Evolutionary conservation across 2,113 vertebrate species (phyloP), one percentile per base, ranked within the genome.

Genomic region (Numida meleagris): DNA sequence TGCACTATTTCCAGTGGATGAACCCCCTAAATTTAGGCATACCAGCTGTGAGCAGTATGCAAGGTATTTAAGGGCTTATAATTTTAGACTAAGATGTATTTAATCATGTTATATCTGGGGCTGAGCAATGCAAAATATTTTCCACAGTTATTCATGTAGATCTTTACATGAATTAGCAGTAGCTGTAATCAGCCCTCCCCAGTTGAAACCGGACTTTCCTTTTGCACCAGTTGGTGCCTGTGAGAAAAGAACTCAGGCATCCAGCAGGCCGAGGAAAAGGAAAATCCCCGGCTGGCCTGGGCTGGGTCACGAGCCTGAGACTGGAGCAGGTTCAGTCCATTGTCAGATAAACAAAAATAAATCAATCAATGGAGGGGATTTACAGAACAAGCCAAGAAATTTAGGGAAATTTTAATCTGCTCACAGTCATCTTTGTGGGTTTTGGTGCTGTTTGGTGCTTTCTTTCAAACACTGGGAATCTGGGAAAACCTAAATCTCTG

Each of bases 21-120:
- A 71, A 53, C 24, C 21, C 65, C 89, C 94, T 97, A 95, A 95
- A 96, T 97, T 96, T 97, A 96, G 93, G 6, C 23, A 13, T 34
- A 68, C 91, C 94, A 97, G 94, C 93, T 97, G 93, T 40, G 75
- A 90, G 67, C 4, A 6, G 76, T 43, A 91, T 11, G 83, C 10
- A 36, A 85, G 78, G 89, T 16, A 96, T 97, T 92, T 73, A 14
- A 90, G 70, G 85, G 62, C 27, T 53, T 68, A 68, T 75, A 95
- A 95, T 96, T 97, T 95, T 97, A 96, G 95, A 82, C 84, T 53
- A 51, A 90, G 95, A 89, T 86, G 25, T 91, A 86, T 85, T 96
- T 93, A 86, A 95, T 90, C 59, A 4, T 33, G 89, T 73, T 84
- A 68, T 61, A 84, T 57, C 82, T 50, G 78, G 82, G 80, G 58